Base-by-base conservation (phyloP, 2,113 vertebrate species). In the Labrus mixtus region DNA sequence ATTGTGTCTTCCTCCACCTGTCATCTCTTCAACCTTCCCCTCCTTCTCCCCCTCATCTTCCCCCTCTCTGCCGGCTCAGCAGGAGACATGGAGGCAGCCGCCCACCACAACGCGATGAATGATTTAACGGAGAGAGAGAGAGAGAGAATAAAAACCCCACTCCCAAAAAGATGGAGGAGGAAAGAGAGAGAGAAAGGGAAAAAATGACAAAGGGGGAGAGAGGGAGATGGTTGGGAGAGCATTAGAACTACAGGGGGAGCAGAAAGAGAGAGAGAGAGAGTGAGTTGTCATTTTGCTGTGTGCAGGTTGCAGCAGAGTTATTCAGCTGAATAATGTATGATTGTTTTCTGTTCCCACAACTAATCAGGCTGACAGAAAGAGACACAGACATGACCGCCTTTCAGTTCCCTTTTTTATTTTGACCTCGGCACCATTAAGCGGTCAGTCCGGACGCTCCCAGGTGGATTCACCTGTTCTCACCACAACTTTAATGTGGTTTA, bases 271-370 rank as follows among this genome's bases (percentile, higher is more conserved):
- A 15, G 22, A 29, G 74, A 51, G 71, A 13, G 65, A 67, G 58
- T 1, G 69, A 61, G 78, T 17, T 62, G 63, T 73, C 51, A 36
- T 81, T 55, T 71, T 51, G 29, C 29, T 25, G 65, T 55, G 48
- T 46, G 50, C 76, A 70, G 63, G 36, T 64, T 70, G 43, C 39
- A 22, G 57, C 29, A 45, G 43, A 53, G 63, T 75, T 57, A 59
- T 59, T 46, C 37, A 19, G 51, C 43, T 85, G 72, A 88, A 88
- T 88, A 69, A 76, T 85, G 54, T 1, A 83, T 78, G 65, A 60
- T 62, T 85, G 79, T 68, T 83, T 85, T 80, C 13, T 61, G 46
- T 15, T 78, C 62, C 66, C 66, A 45, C 23, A 68, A 39, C 39
- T 65, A 76, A 59, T 68, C 68, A 73, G 74, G 20, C 81, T 23